Conservation (phyloP, 2,888 invertebrate species). For the Alviniconcha strummeri region DNA sequence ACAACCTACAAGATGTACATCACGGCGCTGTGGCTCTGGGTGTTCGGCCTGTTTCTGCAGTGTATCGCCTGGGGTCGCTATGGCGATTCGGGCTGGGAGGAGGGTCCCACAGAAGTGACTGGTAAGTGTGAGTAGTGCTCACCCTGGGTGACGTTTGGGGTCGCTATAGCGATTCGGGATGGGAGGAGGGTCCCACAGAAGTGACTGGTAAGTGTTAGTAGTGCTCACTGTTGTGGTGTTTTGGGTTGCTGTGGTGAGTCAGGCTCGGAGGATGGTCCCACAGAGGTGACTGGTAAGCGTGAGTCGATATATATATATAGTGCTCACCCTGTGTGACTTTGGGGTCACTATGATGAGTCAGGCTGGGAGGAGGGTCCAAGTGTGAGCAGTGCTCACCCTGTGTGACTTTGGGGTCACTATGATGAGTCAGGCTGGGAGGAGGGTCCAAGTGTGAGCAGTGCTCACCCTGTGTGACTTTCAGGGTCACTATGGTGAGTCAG, state of each 20-base stretch:
- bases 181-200: slow-evolving; percentile 37
- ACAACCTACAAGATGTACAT: slow-evolving; percentile 91
- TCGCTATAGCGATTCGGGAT: slow-evolving; percentile 86
- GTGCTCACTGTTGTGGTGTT: no score
- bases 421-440: slow-evolving; percentile 81
- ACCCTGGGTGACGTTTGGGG: slow-evolving; percentile 77
- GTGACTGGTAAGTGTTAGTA: slow-evolving; percentile 29
- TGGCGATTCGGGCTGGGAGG: slow-evolving; percentile 81
- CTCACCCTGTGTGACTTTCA: slow-evolving; percentile 78
- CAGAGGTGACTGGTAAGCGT: slow-evolving; percentile 38
- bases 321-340: slow-evolving; percentile 69
- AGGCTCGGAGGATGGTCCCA: slow-evolving; percentile 75
- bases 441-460: background rate
- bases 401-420: slow-evolving; percentile 84
- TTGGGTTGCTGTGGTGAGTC: slow-evolving; percentile 83
- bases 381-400: background rate
- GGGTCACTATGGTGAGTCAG: slow-evolving; percentile 86
- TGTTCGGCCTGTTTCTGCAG: slow-evolving; percentile 81
- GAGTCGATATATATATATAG: no score
- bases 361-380: slow-evolving; percentile 75
- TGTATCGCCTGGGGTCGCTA: slow-evolving; percentile 85
- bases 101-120: slow-evolving; percentile 35
- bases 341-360: slow-evolving; percentile 85
- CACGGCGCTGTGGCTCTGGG: slow-evolving; percentile 82
- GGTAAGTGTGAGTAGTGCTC: slow-evolving; percentile 21